Evolutionary conservation across 2,797 vertebrate genomes (phyloP).

Genomic region (Tenualosa thibaudeaui): DNA sequence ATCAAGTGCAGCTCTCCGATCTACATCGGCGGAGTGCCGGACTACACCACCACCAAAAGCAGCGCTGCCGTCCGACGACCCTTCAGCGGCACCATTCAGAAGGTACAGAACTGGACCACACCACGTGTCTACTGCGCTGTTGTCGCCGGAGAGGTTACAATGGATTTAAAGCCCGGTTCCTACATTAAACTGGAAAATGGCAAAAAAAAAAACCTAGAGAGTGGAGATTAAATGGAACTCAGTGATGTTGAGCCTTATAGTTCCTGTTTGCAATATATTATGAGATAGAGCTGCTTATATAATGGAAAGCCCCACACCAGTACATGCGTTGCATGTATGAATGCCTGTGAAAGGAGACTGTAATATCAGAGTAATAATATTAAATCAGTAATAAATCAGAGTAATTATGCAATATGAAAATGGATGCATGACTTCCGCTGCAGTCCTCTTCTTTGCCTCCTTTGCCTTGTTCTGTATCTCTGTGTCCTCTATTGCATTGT

Average conservation of each 20-base stretch:
- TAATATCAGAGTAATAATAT: no score
- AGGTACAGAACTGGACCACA: conserved; percentile 68
- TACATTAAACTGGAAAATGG: not conserved
- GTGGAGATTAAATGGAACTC: not conserved
- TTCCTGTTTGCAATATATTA: not conserved
- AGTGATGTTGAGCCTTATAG: no score
- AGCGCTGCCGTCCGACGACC: conserved; percentile 79
- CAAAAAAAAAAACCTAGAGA: not conserved
- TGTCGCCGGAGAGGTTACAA: not conserved
- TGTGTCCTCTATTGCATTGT: not conserved
- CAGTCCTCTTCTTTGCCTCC: not conserved
- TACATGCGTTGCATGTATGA: not conserved
- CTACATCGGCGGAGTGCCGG: conserved; percentile 88
- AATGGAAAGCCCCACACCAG: not conserved
- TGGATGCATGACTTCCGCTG: not conserved
- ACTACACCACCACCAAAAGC: conserved; percentile 84
- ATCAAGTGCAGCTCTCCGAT: conserved; percentile 94
- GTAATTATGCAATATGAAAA: no score
- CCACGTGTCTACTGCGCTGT: not conserved
- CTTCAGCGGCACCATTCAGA: conserved; percentile 91
- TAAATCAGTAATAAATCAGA: no score
- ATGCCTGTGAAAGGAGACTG: not conserved
- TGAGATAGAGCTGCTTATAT: not conserved
- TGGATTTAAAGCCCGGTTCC: not conserved
- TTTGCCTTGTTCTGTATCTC: not conserved